Evolutionary conservation across 2,113 vertebrate species (phyloP).

Genomic region (Ranitomeya imitator): DNA sequence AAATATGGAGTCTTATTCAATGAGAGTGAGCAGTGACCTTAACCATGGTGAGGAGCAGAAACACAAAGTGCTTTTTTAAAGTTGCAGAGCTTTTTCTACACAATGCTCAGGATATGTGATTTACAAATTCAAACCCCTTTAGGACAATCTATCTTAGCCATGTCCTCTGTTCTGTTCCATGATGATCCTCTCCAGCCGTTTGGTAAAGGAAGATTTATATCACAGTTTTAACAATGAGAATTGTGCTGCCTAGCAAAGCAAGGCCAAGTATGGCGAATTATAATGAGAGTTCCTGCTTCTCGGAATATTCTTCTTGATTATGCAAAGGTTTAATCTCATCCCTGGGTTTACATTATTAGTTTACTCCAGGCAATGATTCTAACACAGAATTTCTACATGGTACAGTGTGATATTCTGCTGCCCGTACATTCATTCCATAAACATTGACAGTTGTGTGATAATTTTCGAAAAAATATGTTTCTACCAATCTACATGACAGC

Average conservation of each 20-base stretch:
- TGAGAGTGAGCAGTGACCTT: too few species aligned
- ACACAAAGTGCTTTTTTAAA: too few species aligned
- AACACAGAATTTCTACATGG: constrained; percentile 14
- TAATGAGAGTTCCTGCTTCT: constrained; percentile 3
- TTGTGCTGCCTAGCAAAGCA: neutral
- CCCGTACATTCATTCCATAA: constrained; percentile 17
- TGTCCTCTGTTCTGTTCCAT: neutral
- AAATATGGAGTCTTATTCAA: too few species aligned
- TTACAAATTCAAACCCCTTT: neutral
- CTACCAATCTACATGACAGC: neutral
- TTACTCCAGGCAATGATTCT: constrained; percentile 37
- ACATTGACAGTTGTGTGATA: constrained; percentile 1
- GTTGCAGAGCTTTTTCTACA: too few species aligned
- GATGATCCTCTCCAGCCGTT: neutral
- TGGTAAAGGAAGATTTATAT: constrained; percentile 8
- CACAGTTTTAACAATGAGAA: neutral
- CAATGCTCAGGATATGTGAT: too few species aligned
- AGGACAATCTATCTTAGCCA: neutral
- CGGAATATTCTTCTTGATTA: constrained; percentile 32
- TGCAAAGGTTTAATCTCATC: constrained; percentile 44
- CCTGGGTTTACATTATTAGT: constrained; percentile 42
- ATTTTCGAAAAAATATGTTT: neutral
- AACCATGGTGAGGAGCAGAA: too few species aligned
- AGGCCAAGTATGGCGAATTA: constrained; percentile 13
- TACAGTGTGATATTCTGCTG: constrained; percentile 10